Conservation (phyloP, 2,113 vertebrate genomes). For the Taurulus bubalis region DNA sequence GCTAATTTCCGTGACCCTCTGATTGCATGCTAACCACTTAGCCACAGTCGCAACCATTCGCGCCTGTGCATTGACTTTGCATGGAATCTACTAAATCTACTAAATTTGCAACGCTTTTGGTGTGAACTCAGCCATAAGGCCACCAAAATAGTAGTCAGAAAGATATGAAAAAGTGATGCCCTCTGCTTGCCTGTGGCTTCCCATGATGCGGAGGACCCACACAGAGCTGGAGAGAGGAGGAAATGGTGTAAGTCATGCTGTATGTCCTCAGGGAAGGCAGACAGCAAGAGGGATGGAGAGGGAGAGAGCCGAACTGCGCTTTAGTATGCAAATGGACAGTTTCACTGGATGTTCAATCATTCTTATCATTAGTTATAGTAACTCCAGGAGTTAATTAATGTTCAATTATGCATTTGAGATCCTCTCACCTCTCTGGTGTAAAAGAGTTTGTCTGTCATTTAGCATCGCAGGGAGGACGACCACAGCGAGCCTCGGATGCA, state of each 20-base stretch:
- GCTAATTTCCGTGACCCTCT: too few species aligned
- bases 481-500: neutral
- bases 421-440: constrained; percentile 56
- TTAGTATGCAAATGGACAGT: constrained; percentile 55
- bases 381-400: constrained; percentile 58
- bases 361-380: constrained; percentile 65
- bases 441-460: constrained; percentile 63
- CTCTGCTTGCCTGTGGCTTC: constrained; percentile 36
- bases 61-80: too few species aligned
- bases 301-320: constrained; percentile 21
- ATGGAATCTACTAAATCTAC: too few species aligned
- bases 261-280: constrained; percentile 19
- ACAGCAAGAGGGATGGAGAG: neutral
- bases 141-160: constrained; percentile 61
- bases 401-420: constrained; percentile 64
- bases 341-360: constrained; percentile 61
- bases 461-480: constrained; percentile 28
- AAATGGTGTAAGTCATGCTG: constrained; percentile 1
- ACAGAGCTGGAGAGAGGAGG: constrained; percentile 20
- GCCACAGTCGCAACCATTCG: too few species aligned
- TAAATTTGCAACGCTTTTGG: too few species aligned
- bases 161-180: constrained; percentile 65
- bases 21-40: too few species aligned
- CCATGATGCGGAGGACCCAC: constrained; percentile 16
- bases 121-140: neutral